Base-by-base conservation (phyloP, 2,888 invertebrate species). In the Achlya flavicornis region DNA sequence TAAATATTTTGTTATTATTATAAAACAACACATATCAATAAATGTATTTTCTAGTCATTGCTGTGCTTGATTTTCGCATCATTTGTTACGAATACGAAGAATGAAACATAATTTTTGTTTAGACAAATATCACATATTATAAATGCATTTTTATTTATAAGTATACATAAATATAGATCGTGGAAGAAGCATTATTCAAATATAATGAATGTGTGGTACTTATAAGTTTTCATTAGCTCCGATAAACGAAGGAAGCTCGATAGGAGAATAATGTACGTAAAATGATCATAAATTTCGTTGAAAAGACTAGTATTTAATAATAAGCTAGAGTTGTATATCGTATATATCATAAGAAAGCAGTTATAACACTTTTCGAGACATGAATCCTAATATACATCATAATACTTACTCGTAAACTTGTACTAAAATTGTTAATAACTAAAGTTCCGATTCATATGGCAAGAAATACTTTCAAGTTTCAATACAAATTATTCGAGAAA, bases 31-130 rank as follows among this genome's bases (percentile, higher is more conserved):
- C 90, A 87, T 88, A 83, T 77, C 86, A 81, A 83, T 81, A 76
- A 80, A 89, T 92, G 91, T 93, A 93, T 93, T 93, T 92, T 90
- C 92, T 86, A 93, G 92, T 92, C 92, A 92, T 91, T 85, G 80
- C 81, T 78, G 84, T 83, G 83, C 75, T 80, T 65, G 63, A 61
- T 61, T 61, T 61, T 57, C 61, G 66, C 61, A 57, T 62, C 46
- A 38, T 48, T 33, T 48, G 58, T 60, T 57, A 64, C 61, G 58
- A 61, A 67, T 57, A 63, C 63, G 58, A 61, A 67, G 67, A 63
- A 63, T 60, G 66, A 63, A 69, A 64, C 64, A 65, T 62, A 59
- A 62, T 63, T 66, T 41, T 63, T 68, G 70, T 71, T 78, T 73
- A 67, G 70, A 72, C 64, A 73, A 26, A 74, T 85, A 85, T 85